Evolutionary conservation across 2,797 vertebrate species (phyloP).

Genomic region (Pseudochirops cupreus): DNA sequence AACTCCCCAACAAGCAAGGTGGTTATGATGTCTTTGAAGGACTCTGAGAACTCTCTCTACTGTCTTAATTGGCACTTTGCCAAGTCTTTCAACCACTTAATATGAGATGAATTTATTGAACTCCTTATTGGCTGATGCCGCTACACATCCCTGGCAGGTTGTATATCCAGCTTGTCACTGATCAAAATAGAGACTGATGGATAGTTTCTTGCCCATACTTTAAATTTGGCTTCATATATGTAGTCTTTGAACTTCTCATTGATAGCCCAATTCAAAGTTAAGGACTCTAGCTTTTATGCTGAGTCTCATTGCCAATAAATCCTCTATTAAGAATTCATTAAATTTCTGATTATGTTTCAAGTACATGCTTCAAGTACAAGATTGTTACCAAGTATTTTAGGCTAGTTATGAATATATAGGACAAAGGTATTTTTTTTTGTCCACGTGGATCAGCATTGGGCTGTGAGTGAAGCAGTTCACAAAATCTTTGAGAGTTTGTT

Average conservation of each 20-base stretch:
- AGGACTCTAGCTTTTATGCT: background rate
- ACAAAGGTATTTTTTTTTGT: background rate
- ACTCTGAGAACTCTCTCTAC: background rate
- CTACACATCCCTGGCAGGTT: background rate
- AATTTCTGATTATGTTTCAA: background rate
- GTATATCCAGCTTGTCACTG: background rate
- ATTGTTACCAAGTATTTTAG: background rate
- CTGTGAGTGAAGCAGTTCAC: background rate
- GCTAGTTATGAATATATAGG: background rate
- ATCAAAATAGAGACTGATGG: background rate
- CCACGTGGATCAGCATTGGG: background rate
- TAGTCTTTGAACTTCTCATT: background rate
- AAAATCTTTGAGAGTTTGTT: background rate
- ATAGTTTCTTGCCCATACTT: background rate
- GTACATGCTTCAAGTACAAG: background rate
- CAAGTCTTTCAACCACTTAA: background rate
- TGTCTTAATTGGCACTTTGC: background rate
- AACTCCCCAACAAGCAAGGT: background rate
- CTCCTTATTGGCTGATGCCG: background rate
- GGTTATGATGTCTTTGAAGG: background rate
- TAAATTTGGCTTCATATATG: background rate
- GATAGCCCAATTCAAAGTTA: background rate
- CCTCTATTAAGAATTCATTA: background rate
- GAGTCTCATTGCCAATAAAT: background rate
- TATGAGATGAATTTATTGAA: background rate